phyloP scores from a whole-genome alignment of 2,797 vertebrate genomes.

The Acomys russatus region DNA sequence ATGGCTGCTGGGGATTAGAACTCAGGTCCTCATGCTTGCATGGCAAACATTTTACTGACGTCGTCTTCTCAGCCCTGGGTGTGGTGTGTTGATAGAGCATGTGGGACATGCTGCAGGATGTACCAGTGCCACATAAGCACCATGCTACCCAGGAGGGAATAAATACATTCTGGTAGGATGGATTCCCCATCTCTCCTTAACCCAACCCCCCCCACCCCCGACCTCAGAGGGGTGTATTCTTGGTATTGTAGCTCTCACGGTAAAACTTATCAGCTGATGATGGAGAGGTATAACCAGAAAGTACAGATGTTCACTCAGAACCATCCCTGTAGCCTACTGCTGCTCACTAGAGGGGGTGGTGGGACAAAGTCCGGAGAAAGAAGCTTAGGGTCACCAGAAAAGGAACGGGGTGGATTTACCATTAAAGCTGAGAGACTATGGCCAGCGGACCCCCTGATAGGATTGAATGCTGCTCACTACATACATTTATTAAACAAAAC shows the following conservation, averaged over 20 bases:
- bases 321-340: background rate
- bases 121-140: rapidly evolving
- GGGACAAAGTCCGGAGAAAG: background rate
- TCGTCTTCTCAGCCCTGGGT: no score
- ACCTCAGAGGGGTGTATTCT: rapidly evolving
- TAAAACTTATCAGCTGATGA: no score
- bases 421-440: background rate
- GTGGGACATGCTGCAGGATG: background rate
- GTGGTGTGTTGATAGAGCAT: background rate
- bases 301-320: background rate
- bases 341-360: background rate
- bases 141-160: background rate
- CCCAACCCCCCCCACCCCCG: rapidly evolving
- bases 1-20: background rate
- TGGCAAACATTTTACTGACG: background rate
- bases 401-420: background rate
- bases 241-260: background rate
- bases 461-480: background rate
- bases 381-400: background rate
- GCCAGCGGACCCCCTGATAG: background rate
- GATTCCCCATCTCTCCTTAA: background rate
- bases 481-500: rapidly evolving
- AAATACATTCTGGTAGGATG: background rate
- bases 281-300: background rate
- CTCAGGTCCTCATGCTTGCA: background rate